Conservation (phyloP, 2,113 vertebrate genomes). For the Phalacrocorax brasilianus region DNA sequence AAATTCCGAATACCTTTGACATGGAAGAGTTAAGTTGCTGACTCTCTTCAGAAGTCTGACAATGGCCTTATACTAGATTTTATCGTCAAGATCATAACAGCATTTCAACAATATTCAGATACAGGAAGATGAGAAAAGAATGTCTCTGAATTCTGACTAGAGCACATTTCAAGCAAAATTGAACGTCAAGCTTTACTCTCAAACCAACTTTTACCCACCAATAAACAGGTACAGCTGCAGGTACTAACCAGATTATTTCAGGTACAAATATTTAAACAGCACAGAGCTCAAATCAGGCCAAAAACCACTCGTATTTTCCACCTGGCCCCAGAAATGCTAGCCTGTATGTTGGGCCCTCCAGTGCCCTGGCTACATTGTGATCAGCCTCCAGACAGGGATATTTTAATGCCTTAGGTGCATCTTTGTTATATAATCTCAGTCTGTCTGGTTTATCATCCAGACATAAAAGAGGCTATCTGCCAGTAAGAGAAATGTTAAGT, state of each 20-base stretch:
- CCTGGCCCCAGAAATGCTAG: not conserved
- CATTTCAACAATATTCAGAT: not conserved
- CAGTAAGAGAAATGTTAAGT: not conserved
- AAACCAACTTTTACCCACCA: not conserved
- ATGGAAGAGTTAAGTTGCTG: not conserved
- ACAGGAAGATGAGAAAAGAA: not conserved
- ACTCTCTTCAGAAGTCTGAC: not conserved
- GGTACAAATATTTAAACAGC: not conserved
- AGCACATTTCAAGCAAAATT: not conserved
- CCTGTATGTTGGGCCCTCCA: not conserved
- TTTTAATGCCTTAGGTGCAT: not conserved
- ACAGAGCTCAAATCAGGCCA: not conserved
- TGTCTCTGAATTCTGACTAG: not conserved
- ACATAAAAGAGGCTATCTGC: not conserved
- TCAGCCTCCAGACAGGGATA: not conserved
- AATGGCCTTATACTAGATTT: not conserved
- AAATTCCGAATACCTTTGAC: conserved; percentile 37
- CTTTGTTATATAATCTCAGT: not conserved
- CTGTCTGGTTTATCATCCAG: not conserved
- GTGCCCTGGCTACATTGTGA: not conserved
- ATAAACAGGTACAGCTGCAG: not conserved
- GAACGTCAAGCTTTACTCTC: not conserved
- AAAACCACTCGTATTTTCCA: not conserved
- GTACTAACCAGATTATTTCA: not conserved
- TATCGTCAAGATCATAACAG: not conserved